Evolutionary conservation across 2,797 vertebrate species (phyloP).

Genomic region (Chromobotia macracanthus): DNA sequence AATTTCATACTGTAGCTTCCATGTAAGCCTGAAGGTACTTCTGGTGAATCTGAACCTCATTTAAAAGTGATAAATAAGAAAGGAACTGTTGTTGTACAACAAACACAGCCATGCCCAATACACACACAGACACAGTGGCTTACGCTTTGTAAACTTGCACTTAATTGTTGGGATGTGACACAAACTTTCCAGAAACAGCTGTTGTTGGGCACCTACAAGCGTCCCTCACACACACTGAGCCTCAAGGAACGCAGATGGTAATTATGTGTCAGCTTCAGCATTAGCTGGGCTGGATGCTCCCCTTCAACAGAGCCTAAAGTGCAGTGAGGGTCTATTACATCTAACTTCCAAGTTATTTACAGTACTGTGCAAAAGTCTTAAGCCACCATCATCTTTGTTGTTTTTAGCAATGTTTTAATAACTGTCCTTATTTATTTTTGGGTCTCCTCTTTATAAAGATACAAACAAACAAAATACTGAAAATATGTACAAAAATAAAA

Average conservation of each 20-base stretch:
- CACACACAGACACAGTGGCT: conserved; percentile 10
- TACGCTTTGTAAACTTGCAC: conserved; percentile 4
- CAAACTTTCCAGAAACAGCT: conserved; percentile 42
- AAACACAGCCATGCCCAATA: conserved; percentile 10
- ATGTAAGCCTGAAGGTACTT: not conserved
- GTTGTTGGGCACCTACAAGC: conserved; percentile 47
- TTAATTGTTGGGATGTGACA: conserved; percentile 36
- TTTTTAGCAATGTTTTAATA: too few relatives aligned
- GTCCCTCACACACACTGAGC: conserved; percentile 48
- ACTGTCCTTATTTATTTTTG: too few relatives aligned
- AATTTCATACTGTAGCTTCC: conserved; percentile 16
- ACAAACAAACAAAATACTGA: too few relatives aligned
- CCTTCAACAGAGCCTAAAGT: conserved; percentile 51
- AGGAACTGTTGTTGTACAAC: conserved; percentile 23
- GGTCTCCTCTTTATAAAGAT: too few relatives aligned
- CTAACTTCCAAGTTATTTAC: not conserved
- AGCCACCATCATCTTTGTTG: too few relatives aligned
- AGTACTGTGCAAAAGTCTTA: too few relatives aligned
- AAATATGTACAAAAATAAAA: too few relatives aligned
- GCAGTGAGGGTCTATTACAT: conserved; percentile 43
- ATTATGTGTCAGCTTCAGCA: conserved; percentile 54
- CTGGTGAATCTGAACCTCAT: conserved; percentile 17
- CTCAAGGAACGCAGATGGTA: conserved; percentile 55
- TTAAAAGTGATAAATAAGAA: conserved; percentile 34
- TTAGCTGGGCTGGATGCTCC: conserved; percentile 60